These are phyloP conservation scores for Dendrocincla tyrannina DNA, from an alignment of 2,797 vertebrate species.

Conservation along the genomic window DNA sequence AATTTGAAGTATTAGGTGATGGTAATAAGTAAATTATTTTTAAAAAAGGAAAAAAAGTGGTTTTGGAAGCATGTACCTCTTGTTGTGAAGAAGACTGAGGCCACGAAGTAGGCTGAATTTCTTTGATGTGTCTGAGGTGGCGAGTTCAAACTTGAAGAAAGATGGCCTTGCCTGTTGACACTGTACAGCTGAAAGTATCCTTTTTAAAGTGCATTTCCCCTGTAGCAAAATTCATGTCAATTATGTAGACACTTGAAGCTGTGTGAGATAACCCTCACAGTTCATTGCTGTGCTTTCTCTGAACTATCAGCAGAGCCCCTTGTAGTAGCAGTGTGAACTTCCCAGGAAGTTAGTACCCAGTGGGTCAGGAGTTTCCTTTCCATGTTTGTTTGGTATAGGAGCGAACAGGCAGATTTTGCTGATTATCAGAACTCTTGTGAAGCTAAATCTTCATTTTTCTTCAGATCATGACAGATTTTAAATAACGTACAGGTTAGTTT, in stretches of 20 bases:
- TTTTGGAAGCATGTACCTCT: neutral
- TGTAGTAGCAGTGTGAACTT: neutral
- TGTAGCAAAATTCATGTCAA: neutral
- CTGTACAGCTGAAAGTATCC: neutral
- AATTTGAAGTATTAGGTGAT: neutral
- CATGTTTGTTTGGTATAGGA: accelerated
- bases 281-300: neutral
- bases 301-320: neutral
- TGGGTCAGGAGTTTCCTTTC: neutral
- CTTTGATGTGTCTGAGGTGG: neutral
- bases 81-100: neutral
- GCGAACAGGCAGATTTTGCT: neutral
- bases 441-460: neutral
- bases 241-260: neutral
- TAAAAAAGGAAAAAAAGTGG: accelerated
- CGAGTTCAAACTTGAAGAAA: neutral
- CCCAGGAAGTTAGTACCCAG: accelerated
- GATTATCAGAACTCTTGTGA: neutral
- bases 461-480: neutral
- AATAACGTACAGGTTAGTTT: neutral
- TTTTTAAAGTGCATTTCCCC: neutral
- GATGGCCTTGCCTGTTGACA: neutral
- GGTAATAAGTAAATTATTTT: neutral
- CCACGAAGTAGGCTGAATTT: neutral
- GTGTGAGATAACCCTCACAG: neutral